Evolutionary conservation across 2,113 vertebrate genomes (phyloP).

Genomic region (Spheniscus mendiculus): DNA sequence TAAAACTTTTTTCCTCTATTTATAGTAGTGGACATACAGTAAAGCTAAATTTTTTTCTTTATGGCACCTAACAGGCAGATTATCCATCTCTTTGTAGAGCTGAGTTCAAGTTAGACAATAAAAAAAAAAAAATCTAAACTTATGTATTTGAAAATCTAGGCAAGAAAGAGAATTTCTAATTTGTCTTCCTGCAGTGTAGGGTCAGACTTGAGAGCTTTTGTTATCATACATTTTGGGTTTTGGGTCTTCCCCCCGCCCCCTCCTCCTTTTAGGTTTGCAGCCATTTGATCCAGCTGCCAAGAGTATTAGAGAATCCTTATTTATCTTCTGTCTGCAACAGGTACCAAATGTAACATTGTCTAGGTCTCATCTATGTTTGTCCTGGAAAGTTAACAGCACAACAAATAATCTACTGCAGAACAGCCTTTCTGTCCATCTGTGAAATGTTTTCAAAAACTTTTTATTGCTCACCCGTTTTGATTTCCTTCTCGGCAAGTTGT

Average conservation of each 20-base stretch:
- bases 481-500: not conserved
- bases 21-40: not conserved
- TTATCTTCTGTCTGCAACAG: not conserved
- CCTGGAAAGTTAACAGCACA: not conserved
- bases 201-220: not conserved
- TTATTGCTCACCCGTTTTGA: not conserved
- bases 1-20: not conserved
- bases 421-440: not conserved
- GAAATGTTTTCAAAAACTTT: not conserved
- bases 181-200: not conserved
- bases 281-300: not conserved
- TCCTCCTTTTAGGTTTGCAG: not conserved
- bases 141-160: not conserved
- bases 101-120: not conserved
- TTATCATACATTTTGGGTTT: not conserved
- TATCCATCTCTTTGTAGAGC: not conserved
- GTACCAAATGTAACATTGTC: not conserved
- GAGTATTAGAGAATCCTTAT: not conserved
- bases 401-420: not conserved
- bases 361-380: not conserved
- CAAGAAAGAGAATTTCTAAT: not conserved
- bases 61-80: not conserved
- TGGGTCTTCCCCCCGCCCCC: not conserved
- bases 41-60: not conserved
- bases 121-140: not conserved